Evolutionary conservation across 1,140 invertebrate species (phyloP), one percentile per base, ranked within the genome.

Genomic region (Drosophila nigromelanica): DNA sequence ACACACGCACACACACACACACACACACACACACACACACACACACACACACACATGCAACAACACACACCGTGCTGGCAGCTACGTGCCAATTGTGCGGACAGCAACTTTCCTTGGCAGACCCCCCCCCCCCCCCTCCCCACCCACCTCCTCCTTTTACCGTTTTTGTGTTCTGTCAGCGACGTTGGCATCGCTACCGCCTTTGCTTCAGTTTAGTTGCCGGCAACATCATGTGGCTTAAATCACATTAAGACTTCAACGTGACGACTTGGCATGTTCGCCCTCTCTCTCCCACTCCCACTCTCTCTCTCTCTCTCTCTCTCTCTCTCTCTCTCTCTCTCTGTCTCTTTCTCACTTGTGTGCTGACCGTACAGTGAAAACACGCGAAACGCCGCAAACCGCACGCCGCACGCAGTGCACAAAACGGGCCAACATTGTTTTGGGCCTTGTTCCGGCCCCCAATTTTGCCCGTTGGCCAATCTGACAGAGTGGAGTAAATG

Each of bases 181-280:
- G 21, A 1, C 72, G 59, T 30, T 63, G 43, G 48, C 43, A 43
- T 47, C 18, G 35, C 37, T n/a, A 3, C 42, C 50, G 43, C 52
- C 58, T 45, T n/a, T n/a, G 11, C 18, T 52, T 51, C 66, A 43
- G 56, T 58, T 69, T 24, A 43, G 48, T 30, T 15, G 33, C 58
- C 51, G 60, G 48, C 62, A 59, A 60, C 60, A 78, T 79, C 66
- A 72, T 64, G 76, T 69, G 67, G 76, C 63, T 83, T 85, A 85
- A 83, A 83, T 85, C 80, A 83, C 72, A 76, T 80, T 79, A 85
- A 79, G 80, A 83, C 73, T 83, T 52, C 80, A 72, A 70, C 40
- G 55, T 69, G 51, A 69, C 70, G 76, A 67, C 76, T 79, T 68
- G 80, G 80, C 76, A 79, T 82, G 76, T 83, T 72, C 68, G 72